These are phyloP conservation scores for Pongo abelii DNA, from an alignment of 2,113 vertebrate genomes.

Conservation along the genomic window DNA sequence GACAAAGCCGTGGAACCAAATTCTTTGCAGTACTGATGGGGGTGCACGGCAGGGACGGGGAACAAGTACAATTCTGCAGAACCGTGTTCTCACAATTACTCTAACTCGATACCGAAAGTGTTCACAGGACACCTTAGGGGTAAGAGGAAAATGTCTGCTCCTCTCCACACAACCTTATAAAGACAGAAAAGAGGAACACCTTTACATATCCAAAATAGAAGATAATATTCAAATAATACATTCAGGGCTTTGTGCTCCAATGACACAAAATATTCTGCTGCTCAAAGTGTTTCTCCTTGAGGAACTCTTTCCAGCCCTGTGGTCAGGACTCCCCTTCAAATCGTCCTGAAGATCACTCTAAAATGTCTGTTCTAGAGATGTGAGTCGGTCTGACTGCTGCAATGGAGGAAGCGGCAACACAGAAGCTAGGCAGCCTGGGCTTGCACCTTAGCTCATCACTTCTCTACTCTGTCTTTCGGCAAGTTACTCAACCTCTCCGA, in stretches of 20 bases:
- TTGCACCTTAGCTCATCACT: not conserved
- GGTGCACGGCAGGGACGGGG: not conserved
- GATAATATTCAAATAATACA: not conserved
- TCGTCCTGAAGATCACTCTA: not conserved
- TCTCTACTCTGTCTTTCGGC: not conserved
- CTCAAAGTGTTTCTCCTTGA: not conserved
- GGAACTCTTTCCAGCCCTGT: not conserved
- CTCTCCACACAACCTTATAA: not conserved
- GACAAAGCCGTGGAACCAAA: constrained; percentile 28
- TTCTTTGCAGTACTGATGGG: not conserved
- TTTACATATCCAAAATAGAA: not conserved
- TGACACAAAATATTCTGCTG: not conserved
- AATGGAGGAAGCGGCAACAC: fast-evolving
- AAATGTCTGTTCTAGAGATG: not conserved
- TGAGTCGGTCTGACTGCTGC: not conserved
- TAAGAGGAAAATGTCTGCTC: not conserved
- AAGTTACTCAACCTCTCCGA: not conserved
- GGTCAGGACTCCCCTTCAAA: not conserved
- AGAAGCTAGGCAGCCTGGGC: not conserved
- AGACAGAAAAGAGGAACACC: not conserved
- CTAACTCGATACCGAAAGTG: not conserved
- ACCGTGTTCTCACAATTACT: not conserved
- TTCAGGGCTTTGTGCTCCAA: not conserved
- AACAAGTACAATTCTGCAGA: not conserved
- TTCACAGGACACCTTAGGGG: not conserved